Conservation (phyloP, 2,113 vertebrate species). For the Ibidorhyncha struthersii region DNA sequence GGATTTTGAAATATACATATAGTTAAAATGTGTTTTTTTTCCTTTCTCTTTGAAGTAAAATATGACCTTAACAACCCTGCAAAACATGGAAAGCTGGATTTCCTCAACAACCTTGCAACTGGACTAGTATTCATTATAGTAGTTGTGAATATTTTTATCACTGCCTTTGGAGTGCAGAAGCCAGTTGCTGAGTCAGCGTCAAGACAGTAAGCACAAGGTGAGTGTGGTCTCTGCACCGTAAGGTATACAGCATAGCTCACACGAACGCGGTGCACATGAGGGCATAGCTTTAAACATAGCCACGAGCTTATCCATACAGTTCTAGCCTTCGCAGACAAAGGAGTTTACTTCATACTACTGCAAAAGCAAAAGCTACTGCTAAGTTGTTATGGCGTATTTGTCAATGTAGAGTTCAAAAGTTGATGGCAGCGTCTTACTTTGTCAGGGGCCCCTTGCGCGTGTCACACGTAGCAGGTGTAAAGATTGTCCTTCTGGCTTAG, state of each 20-base stretch:
- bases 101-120: constrained; percentile 90
- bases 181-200: constrained; percentile 45
- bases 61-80: constrained; percentile 91
- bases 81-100: constrained; percentile 87
- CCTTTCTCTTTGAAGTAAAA: constrained; percentile 83
- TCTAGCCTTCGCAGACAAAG: neutral
- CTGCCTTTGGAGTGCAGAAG: constrained; percentile 93
- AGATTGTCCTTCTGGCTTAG: neutral
- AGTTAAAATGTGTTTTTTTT: neutral
- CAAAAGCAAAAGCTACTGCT: neutral
- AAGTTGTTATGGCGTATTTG: neutral
- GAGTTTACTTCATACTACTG: neutral
- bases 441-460: neutral
- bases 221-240: neutral
- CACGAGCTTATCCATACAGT: neutral
- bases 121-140: constrained; percentile 94
- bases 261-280: too few relatives aligned
- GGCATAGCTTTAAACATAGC: too few relatives aligned
- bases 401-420: neutral
- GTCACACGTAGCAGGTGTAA: neutral
- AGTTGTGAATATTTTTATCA: constrained; percentile 95
- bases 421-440: neutral
- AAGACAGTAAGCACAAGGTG: constrained; percentile 59
- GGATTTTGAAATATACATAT: neutral
- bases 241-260: neutral